Evolutionary conservation across 2,113 vertebrate genomes (phyloP).

Genomic region (Tachuris rubrigastra): DNA sequence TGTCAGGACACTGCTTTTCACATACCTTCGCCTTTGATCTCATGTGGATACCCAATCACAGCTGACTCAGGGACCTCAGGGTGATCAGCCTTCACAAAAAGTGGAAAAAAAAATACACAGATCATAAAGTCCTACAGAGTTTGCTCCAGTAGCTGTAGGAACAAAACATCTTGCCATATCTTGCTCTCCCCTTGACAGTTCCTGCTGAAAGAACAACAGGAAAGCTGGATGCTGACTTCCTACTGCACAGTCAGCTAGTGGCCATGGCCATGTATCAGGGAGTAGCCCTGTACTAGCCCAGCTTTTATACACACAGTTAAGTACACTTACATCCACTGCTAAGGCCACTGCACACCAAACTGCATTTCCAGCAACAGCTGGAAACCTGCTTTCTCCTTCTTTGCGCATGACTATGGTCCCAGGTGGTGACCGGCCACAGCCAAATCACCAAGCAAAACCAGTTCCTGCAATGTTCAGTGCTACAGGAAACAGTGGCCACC

Average conservation of each 20-base stretch:
- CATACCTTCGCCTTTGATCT: constrained; percentile 92
- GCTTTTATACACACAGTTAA: background rate
- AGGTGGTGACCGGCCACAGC: background rate
- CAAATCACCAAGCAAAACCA: background rate
- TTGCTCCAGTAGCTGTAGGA: background rate
- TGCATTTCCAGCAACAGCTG: background rate
- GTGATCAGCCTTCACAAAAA: constrained; percentile 81
- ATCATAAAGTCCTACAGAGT: background rate
- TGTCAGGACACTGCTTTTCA: background rate
- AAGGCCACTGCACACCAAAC: background rate
- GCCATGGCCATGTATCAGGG: fast-evolving
- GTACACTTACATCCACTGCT: background rate
- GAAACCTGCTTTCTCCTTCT: background rate
- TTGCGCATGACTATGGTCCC: background rate
- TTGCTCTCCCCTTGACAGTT: background rate
- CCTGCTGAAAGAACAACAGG: background rate
- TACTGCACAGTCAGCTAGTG: background rate
- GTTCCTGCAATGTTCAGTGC: background rate
- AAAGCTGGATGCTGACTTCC: background rate
- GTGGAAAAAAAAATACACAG: background rate
- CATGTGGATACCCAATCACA: constrained; percentile 86
- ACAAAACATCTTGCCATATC: background rate
- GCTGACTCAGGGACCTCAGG: constrained; percentile 88
- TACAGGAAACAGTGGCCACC: background rate
- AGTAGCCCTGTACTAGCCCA: background rate